These are phyloP conservation scores for Andrena minutula DNA, from an alignment of 2,888 invertebrate species.

Conservation along the genomic window DNA sequence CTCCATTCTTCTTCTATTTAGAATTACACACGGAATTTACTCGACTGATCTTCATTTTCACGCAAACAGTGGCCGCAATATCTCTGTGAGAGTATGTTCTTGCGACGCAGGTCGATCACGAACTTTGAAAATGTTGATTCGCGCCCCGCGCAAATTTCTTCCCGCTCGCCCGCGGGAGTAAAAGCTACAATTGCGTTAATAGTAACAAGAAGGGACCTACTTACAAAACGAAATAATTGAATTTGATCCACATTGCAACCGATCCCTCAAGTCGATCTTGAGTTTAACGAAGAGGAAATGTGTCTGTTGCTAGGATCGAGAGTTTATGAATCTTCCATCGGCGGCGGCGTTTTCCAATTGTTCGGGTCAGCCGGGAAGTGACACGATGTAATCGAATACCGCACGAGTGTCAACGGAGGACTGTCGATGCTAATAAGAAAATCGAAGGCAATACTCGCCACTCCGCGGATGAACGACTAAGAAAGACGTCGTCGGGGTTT, in stretches of 20 bases:
- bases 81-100: background rate
- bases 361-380: background rate
- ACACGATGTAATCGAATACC: constrained; percentile 15
- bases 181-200: too few relatives aligned
- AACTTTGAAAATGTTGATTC: background rate
- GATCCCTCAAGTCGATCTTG: too few relatives aligned
- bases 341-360: background rate
- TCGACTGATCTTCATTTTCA: constrained; percentile 25
- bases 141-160: background rate
- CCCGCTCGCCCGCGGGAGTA: too few relatives aligned
- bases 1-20: background rate
- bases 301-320: background rate
- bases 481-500: constrained; percentile 56
- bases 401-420: constrained; percentile 29
- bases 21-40: background rate
- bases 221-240: constrained; percentile 13
- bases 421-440: constrained; percentile 61
- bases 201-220: constrained; percentile 2
- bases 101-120: background rate
- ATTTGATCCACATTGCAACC: constrained; percentile 21
- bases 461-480: constrained; percentile 64
- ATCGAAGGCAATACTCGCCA: constrained; percentile 50
- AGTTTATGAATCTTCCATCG: background rate
- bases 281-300: background rate
- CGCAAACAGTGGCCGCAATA: constrained; percentile 12